A percentile compares a stretch with the other conserved stretches of the same genome.
Evolutionary conservation across 35 echinoderm and acorn worm species (phyloP).

Genomic region (Heliocidaris erythrogramma): DNA sequence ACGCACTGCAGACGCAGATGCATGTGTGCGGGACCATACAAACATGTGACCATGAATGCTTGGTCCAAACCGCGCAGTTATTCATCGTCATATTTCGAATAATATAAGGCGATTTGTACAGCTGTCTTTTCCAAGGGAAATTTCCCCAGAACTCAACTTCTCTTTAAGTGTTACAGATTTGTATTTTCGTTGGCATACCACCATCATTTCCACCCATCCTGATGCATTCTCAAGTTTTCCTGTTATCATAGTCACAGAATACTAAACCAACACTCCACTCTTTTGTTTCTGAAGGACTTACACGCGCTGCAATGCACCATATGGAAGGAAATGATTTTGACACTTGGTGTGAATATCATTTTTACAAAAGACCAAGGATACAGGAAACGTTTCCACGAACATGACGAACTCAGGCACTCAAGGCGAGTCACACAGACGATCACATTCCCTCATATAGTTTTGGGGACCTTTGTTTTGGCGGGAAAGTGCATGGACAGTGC

Average conservation of each 20-base stretch:
- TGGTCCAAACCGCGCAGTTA: too few relatives aligned
- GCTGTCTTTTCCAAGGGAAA: too few relatives aligned
- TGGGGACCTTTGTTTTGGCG: not conserved
- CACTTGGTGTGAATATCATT: not conserved
- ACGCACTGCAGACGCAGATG: too few relatives aligned
- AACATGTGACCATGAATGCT: too few relatives aligned
- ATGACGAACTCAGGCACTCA: not conserved
- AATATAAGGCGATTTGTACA: too few relatives aligned
- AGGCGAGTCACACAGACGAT: not conserved
- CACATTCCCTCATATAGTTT: not conserved
- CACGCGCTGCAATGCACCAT: not conserved
- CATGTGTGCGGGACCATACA: too few relatives aligned
- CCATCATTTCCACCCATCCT: not conserved
- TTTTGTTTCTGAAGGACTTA: not conserved
- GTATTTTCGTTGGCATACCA: not conserved
- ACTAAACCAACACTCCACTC: not conserved
- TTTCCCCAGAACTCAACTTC: too few relatives aligned
- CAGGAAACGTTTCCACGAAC: not conserved
- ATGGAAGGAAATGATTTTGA: constrained; percentile 5
- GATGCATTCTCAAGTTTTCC: constrained; percentile 1
- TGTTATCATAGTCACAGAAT: not conserved
- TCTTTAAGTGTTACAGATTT: not conserved
- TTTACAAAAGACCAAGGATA: not conserved
- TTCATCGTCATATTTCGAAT: too few relatives aligned
- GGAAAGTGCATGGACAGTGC: not conserved